A percentile compares a stretch with the other conserved stretches of the same genome.
Evolutionary conservation across 2,888 invertebrate species (phyloP).

Genomic region (Tinea semifulvella): DNA sequence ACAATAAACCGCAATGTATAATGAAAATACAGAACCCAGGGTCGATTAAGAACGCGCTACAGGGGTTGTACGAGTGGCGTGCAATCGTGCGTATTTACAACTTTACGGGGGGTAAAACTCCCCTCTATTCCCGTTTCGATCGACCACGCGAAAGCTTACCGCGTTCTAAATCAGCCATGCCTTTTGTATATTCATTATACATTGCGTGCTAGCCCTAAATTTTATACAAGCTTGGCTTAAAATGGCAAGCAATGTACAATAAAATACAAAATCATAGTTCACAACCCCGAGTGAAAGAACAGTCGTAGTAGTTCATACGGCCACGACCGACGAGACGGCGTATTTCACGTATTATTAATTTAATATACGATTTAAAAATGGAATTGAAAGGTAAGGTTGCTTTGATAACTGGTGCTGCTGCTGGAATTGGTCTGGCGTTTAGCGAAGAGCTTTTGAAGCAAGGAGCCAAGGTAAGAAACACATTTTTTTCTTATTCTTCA

Average conservation of each 20-base stretch:
- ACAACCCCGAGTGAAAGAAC: not conserved
- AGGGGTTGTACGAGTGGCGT: too few relatives aligned
- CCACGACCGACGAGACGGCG: conserved; percentile 4
- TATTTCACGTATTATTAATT: not conserved
- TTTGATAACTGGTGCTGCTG: conserved; percentile 76
- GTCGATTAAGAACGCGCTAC: too few relatives aligned
- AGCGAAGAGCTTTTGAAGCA: conserved; percentile 75
- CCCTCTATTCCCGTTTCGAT: conserved; percentile 36
- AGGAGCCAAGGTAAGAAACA: conserved; percentile 74
- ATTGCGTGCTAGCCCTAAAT: too few relatives aligned
- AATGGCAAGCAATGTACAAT: too few relatives aligned
- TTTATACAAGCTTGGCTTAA: too few relatives aligned
- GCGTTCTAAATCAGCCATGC: too few relatives aligned
- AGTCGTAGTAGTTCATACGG: conserved; percentile 3
- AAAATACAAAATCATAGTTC: too few relatives aligned
- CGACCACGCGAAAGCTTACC: too few relatives aligned
- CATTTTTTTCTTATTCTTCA: too few relatives aligned
- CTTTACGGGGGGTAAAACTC: conserved; percentile 19
- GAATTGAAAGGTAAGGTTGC: conserved; percentile 79
- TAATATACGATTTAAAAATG: conserved; percentile 58
- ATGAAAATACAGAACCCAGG: too few relatives aligned
- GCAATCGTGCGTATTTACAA: conserved; percentile 56
- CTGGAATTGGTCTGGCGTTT: conserved; percentile 77
- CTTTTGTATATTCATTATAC: too few relatives aligned
- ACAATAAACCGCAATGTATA: too few relatives aligned